phyloP scores from a whole-genome alignment of 2,797 vertebrate genomes.

The Enteromius paludinosus region DNA sequence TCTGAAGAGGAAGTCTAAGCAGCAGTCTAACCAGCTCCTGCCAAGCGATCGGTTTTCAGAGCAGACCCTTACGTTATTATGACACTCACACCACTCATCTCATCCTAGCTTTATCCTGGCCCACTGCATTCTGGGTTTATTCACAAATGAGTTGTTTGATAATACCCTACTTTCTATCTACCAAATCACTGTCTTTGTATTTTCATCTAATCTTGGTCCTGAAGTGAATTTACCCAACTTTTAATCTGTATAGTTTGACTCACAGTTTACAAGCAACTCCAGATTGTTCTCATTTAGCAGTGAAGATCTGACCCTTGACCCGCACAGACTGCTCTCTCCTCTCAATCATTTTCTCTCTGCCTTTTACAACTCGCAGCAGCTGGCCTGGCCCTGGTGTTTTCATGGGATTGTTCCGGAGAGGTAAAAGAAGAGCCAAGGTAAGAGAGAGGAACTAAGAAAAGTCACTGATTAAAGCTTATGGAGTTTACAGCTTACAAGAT shows the following conservation, averaged over 20 bases:
- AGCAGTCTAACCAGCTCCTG: constrained; percentile 71
- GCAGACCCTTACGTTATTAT: constrained; percentile 74
- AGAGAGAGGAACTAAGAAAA: constrained; percentile 62
- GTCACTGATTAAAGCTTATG: not conserved
- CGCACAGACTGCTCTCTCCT: constrained; percentile 56
- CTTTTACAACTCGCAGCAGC: constrained; percentile 53
- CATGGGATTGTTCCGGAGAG: constrained; percentile 37
- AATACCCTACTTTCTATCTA: constrained; percentile 39
- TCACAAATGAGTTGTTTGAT: constrained; percentile 73
- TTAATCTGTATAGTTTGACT: constrained; percentile 54
- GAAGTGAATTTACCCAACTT: constrained; percentile 46
- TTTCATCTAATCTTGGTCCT: constrained; percentile 6
- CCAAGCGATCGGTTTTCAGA: constrained; percentile 78
- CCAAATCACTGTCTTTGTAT: not conserved
- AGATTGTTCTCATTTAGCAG: constrained; percentile 78
- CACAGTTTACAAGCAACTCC: constrained; percentile 65
- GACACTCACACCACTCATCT: constrained; percentile 61
- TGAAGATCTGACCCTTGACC: constrained; percentile 66
- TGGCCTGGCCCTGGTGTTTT: constrained; percentile 33
- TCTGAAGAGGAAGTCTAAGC: constrained; percentile 74
- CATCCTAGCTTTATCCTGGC: constrained; percentile 36
- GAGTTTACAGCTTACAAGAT: not conserved
- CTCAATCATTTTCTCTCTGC: constrained; percentile 52
- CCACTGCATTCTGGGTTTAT: constrained; percentile 60
- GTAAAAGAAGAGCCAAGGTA: constrained; percentile 58